A percentile compares a stretch with the other conserved stretches of the same genome.
Conservation (phyloP, 2,888 invertebrate species). For the Drosophila recens region DNA sequence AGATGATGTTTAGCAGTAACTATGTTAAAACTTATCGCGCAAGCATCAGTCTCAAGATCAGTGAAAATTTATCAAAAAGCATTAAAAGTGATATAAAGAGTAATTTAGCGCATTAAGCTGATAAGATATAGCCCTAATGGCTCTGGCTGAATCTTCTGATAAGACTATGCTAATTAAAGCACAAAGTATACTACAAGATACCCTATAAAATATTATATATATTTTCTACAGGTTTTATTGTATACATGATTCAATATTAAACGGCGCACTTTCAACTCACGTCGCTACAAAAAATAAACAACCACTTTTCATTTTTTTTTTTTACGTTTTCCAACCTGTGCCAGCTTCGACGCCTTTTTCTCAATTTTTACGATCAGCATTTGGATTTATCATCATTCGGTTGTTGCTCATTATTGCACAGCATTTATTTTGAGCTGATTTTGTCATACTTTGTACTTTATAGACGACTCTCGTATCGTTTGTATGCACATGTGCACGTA, state of each 20-base stretch:
- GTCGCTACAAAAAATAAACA: conserved; percentile 1
- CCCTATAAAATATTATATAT: not conserved
- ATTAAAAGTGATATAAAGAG: conserved; percentile 5
- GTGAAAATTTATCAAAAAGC: not conserved
- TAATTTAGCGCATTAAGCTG: conserved; percentile 32
- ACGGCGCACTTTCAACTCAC: not conserved
- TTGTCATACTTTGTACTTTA: conserved; percentile 58
- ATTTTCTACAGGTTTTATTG: not conserved
- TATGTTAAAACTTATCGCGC: not conserved
- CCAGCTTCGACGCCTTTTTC: not conserved
- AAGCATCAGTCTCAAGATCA: conserved; percentile 7
- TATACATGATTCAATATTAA: not conserved
- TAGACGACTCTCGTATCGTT: conserved; percentile 14
- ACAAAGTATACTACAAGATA: not conserved
- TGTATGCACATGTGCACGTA: conserved; percentile 28
- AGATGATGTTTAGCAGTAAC: not conserved
- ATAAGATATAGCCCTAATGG: conserved; percentile 27
- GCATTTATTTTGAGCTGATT: conserved; percentile 73
- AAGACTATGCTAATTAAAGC: conserved; percentile 15
- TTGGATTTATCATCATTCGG: conserved; percentile 30
- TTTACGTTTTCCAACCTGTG: conserved; percentile 30
- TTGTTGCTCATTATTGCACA: conserved; percentile 33
- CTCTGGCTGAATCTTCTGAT: conserved; percentile 18
- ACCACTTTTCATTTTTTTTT: conserved; percentile 3
- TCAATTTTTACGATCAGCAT: conserved; percentile 21